A percentile compares a stretch with the other conserved stretches of the same genome.
Evolutionary conservation across 2,113 vertebrate genomes (phyloP).

Genomic region (Thryonomys swinderianus): DNA sequence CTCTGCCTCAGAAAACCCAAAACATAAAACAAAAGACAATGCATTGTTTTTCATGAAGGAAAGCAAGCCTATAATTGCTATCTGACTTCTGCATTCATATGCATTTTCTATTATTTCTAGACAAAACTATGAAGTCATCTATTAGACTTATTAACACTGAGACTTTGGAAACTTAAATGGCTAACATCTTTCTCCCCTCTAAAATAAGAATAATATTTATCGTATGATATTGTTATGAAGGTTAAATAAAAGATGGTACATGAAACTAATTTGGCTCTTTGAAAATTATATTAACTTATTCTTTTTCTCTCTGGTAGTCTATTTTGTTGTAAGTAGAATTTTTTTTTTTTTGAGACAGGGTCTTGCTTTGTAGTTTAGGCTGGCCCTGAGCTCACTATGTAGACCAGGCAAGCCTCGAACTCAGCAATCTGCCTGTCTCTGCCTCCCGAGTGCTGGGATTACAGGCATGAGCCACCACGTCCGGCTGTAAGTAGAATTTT

Average conservation of each 20-base stretch:
- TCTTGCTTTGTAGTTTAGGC: no score
- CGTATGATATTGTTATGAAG: not conserved
- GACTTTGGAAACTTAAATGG: not conserved
- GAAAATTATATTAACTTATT: not conserved
- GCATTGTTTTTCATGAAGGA: constrained; percentile 10
- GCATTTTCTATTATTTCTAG: not conserved
- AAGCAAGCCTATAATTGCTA: not conserved
- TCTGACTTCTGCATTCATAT: not conserved
- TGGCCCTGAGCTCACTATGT: no score
- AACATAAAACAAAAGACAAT: no score
- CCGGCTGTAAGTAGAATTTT: not conserved
- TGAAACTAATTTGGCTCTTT: not conserved
- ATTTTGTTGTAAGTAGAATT: not conserved
- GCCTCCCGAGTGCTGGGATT: no score
- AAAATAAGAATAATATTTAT: not conserved
- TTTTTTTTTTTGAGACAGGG: no score
- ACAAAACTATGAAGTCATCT: not conserved
- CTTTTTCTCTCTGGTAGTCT: not conserved
- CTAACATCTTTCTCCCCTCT: not conserved
- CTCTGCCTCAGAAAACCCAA: no score
- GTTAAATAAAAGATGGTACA: not conserved
- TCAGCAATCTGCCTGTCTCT: no score
- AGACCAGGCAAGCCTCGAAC: no score
- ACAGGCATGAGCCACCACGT: no score
- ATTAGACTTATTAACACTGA: not conserved